Evolutionary conservation across 2,888 invertebrate species (phyloP), one percentile per base, ranked within the genome.

Genomic region (Amphipyra tragopoginis): DNA sequence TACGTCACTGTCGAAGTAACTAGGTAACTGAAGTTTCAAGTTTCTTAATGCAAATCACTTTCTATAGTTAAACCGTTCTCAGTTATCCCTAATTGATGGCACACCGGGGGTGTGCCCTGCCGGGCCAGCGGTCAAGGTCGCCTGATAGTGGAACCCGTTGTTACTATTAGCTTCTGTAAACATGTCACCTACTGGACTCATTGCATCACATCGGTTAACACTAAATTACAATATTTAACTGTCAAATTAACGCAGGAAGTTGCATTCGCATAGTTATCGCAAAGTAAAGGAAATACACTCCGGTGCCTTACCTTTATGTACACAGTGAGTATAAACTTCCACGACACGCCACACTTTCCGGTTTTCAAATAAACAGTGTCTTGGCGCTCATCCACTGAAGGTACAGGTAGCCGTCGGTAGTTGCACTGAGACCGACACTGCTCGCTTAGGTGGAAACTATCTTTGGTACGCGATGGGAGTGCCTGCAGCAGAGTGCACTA

Each of bases 91-190:
- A 39, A 13, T 8, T n/a, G 9, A 42, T 14, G 14, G 14, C 40
- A 14, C 40, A 14, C 33, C 13, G 29, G n/a, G n/a, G n/a, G n/a
- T n/a, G 21, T 33, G n/a, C 9, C n/a, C 48, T 39, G 26, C 38
- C 26, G 15, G 13, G 39, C 36, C 39, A n/a, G 21, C 21, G 36
- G 29, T 52, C 51, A 52, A 21, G 42, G 38, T 43, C 14, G 14
- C 29, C n/a, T 6, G 9, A 26, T 48, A 39, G 34, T 36, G 5
- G 13, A 29, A 44, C 48, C 26, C 10, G 33, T 26, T n/a, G n/a
- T 42, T n/a, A 11, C 50, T 40, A 13, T 15, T 42, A 33, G 21
- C 49, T 38, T 57, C 26, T 15, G 15, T 51, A 34, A 49, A 29
- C n/a, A 43, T 11, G 15, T 10, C 33, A 29, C 47, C 33, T 33